Base-by-base conservation (phyloP, 2,888 invertebrate genomes). In the Hypena proboscidalis region DNA sequence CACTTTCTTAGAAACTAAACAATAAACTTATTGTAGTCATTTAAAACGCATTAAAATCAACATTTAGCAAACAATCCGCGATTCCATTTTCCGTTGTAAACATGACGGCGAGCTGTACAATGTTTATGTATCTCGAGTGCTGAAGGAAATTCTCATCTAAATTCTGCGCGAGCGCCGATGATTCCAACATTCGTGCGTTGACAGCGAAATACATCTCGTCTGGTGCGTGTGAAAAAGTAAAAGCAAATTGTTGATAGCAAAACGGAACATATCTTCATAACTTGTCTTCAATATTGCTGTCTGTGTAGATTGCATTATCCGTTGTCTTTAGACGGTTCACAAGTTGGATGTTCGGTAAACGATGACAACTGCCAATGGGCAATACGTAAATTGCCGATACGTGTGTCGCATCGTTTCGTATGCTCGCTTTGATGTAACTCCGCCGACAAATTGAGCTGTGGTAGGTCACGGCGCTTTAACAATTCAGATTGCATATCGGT, bases 161-260 rank as follows among this genome's bases (percentile, higher is more conserved):
- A 90, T 90, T 90, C 90, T 83, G 85, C 85, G 80, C 77, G 67
- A 58, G 77, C 82, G 77, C 68, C 80, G 83, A 77, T 85, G 86
- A 85, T 83, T 81, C 83, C 78, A 82, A 74, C 82, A 78, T 77
- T 82, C 88, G 87, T 87, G 88, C 74, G 69, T 67, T 64, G 90
- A 78, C 81, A 80, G 73, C 69, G 68, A 83, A 87, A 73, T 73
- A 72, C 72, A 85, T 83, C 84, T 83, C 83, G 74, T 69, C 75
- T 72, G 70, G 74, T 77, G 80, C 85, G 83, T 87, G 88, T 83
- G 87, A 87, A 88, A 87, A 84, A 88, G 79, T 86, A 84, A 84
- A 80, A 83, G 77, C 75, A 63, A 67, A 69, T 55, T 62, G 55
- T 56, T 40, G 48, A 58, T 47, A 38, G 9, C 23, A 32, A 26